A percentile compares a stretch with the other conserved stretches of the same genome.
These are phyloP conservation scores for Tamias sibiricus DNA, from an alignment of 2,113 vertebrate genomes.

Conservation along the genomic window DNA sequence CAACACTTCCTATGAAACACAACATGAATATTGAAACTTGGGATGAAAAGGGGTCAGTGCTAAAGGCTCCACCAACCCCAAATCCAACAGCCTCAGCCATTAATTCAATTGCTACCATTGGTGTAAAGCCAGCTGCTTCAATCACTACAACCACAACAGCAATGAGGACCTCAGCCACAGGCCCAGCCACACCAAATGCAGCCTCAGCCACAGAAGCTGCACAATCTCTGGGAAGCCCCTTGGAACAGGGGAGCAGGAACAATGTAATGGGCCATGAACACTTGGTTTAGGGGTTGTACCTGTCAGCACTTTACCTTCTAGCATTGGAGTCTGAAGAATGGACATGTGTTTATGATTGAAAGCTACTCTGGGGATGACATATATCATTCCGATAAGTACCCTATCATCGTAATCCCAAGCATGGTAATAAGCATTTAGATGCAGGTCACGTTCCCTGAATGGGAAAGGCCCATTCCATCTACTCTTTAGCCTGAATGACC, in stretches of 20 bases:
- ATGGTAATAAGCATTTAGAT: conserved; percentile 85
- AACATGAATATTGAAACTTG: conserved; percentile 99
- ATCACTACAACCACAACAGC: conserved; percentile 89
- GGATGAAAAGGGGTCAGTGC: conserved; percentile 97
- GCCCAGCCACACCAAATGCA: conserved; percentile 83
- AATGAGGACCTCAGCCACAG: conserved; percentile 89
- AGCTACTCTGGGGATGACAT: too few species aligned
- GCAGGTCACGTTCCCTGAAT: conserved; percentile 95
- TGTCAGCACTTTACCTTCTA: conserved; percentile 89
- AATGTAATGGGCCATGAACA: neutral
- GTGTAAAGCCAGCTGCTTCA: conserved; percentile 95
- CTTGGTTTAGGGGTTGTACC: conserved; percentile 83
- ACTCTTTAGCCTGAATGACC: conserved; percentile 98
- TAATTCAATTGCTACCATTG: conserved; percentile 92
- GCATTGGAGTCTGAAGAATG: conserved; percentile 72
- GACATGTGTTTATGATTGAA: too few species aligned
- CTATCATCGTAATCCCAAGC: too few species aligned
- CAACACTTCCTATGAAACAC: conserved; percentile 98
- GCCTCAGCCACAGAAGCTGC: conserved; percentile 89
- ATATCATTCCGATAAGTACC: too few species aligned
- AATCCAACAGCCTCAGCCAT: conserved; percentile 95
- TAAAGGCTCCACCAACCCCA: conserved; percentile 92
- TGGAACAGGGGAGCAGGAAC: conserved; percentile 91
- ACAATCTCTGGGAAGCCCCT: conserved; percentile 91
- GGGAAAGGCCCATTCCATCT: conserved; percentile 95